Conservation (phyloP, 1,140 invertebrate genomes). For the Drosophila tani region DNA sequence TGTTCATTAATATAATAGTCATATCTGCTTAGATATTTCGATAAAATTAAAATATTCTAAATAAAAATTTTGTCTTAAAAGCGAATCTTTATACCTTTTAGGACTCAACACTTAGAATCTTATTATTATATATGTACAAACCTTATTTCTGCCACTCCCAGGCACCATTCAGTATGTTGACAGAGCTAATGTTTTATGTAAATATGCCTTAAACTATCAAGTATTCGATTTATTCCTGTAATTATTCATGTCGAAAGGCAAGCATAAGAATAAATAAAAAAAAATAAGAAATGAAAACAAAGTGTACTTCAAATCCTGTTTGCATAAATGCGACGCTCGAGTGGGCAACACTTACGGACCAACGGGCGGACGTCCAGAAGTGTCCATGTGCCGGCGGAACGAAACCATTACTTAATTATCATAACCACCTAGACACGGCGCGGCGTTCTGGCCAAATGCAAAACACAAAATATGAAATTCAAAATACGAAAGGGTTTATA, state of each 20-base stretch:
- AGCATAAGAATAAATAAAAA: background rate
- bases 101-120: background rate
- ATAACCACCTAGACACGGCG: conserved; percentile 51
- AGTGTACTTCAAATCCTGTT: conserved; percentile 44
- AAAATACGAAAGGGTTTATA: conserved; percentile 55
- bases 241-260: conserved; percentile 59
- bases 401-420: conserved; percentile 80
- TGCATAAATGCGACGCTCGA: conserved; percentile 68
- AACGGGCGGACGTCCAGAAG: conserved; percentile 27
- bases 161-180: background rate
- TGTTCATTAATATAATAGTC: no score
- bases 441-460: conserved; percentile 52
- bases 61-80: no score
- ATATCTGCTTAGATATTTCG: no score
- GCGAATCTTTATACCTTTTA: background rate
- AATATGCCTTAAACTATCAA: background rate
- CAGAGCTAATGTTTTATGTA: conserved; percentile 2
- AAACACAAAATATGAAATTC: conserved; percentile 5
- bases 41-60: no score
- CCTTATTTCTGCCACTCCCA: background rate
- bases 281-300: conserved; percentile 16
- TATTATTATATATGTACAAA: no score
- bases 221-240: conserved; percentile 8
- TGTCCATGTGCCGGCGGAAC: conserved; percentile 42
- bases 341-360: conserved; percentile 72